These are phyloP conservation scores for Conus betulinus DNA, from an alignment of 1,140 invertebrate genomes.

Conservation along the genomic window DNA sequence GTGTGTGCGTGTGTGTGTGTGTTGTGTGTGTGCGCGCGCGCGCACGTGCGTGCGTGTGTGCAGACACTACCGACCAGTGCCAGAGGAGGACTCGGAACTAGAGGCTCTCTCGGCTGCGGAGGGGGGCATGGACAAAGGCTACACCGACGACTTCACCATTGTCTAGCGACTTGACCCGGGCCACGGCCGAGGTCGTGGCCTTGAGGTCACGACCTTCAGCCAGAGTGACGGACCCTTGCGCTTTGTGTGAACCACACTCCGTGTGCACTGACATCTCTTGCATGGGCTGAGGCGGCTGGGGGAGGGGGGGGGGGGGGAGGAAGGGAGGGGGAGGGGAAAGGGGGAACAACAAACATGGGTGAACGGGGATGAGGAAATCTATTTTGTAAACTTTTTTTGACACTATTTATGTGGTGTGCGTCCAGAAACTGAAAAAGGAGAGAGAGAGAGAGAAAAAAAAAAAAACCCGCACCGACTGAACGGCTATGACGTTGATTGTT, in stretches of 20 bases:
- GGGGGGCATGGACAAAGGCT: slow-evolving; percentile 51
- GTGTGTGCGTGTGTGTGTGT: too few species aligned
- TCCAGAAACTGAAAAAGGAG: not conserved
- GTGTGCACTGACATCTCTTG: too few species aligned
- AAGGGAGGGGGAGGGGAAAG: not conserved
- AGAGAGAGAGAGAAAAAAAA: too few species aligned
- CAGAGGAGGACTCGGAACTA: slow-evolving; percentile 47
- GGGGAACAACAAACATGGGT: too few species aligned
- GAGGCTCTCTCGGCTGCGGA: slow-evolving; percentile 38
- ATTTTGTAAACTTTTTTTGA: not conserved
- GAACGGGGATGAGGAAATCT: not conserved
- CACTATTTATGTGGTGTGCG: not conserved
- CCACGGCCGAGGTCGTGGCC: not conserved
- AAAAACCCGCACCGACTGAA: too few species aligned
- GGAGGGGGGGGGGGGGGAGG: not conserved
- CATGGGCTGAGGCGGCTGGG: too few species aligned
- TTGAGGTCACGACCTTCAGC: not conserved
- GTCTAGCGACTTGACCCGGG: slow-evolving; percentile 30
- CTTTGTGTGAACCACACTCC: too few species aligned
- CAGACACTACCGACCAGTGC: slow-evolving; percentile 65
- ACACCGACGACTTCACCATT: slow-evolving; percentile 64
- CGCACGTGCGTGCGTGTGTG: too few species aligned
- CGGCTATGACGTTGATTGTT: too few species aligned
- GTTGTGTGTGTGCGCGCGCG: too few species aligned
- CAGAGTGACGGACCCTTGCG: not conserved